Conservation (phyloP, 2,797 vertebrate genomes). For the Chiloscyllium punctatum region DNA sequence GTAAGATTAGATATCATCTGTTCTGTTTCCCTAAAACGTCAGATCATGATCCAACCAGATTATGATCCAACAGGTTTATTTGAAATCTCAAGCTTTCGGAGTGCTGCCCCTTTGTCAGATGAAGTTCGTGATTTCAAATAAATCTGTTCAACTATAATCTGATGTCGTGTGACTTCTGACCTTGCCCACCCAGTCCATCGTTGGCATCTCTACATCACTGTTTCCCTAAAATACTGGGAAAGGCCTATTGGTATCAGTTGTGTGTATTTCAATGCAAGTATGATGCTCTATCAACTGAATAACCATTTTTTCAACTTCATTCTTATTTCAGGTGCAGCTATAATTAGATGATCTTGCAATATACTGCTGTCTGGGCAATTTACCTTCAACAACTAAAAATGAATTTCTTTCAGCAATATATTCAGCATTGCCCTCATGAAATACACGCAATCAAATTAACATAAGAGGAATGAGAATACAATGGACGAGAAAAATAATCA, state of each 20-base stretch:
- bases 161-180: too few species aligned
- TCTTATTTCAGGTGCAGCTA: background rate
- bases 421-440: background rate
- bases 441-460: background rate
- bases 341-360: background rate
- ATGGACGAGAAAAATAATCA: background rate
- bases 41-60: too few species aligned
- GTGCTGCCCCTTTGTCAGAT: too few species aligned
- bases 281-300: background rate
- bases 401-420: background rate
- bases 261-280: background rate
- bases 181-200: too few species aligned
- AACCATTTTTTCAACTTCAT: background rate
- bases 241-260: background rate
- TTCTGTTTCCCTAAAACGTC: background rate
- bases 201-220: too few species aligned
- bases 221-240: background rate
- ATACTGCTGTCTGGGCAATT: background rate
- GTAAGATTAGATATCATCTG: background rate
- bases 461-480: background rate
- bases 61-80: too few species aligned
- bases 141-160: too few species aligned
- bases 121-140: too few species aligned
- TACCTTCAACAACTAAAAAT: background rate
- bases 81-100: too few species aligned